These are phyloP conservation scores for Gila orcuttii DNA, from an alignment of 2,113 vertebrate genomes.

Conservation along the genomic window DNA sequence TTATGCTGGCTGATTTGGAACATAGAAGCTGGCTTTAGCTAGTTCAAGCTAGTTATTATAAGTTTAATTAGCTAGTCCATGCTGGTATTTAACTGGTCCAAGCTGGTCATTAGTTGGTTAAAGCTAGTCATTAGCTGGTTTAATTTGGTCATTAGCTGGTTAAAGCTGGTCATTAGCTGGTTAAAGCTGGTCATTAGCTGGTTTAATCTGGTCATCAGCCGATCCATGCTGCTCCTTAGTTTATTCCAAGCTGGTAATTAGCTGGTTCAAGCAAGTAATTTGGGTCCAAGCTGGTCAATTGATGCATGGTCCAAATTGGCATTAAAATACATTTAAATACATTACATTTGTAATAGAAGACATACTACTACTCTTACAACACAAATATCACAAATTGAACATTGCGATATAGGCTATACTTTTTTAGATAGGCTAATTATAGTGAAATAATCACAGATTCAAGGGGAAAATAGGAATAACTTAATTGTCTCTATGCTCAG, in stretches of 20 bases:
- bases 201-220: not conserved
- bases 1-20: not conserved
- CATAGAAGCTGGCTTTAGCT: not conserved
- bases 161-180: not conserved
- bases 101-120: not conserved
- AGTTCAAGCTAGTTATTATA: not conserved
- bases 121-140: not conserved
- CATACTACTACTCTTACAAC: not conserved
- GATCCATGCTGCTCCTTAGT: not conserved
- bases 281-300: not conserved
- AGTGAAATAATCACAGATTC: not conserved
- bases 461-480: not conserved
- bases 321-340: not conserved
- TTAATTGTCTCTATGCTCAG: slow-evolving; percentile 11
- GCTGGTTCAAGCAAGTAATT: not conserved
- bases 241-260: not conserved
- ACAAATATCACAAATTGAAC: not conserved
- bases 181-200: not conserved
- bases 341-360: not conserved
- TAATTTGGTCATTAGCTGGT: not conserved
- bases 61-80: not conserved
- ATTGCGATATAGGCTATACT: not conserved
- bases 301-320: not conserved
- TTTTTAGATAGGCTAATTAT: not conserved
- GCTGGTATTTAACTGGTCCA: not conserved